These are phyloP conservation scores for Sebastes hopkinsi DNA, from an alignment of 2,797 vertebrate genomes.

Conservation along the genomic window DNA sequence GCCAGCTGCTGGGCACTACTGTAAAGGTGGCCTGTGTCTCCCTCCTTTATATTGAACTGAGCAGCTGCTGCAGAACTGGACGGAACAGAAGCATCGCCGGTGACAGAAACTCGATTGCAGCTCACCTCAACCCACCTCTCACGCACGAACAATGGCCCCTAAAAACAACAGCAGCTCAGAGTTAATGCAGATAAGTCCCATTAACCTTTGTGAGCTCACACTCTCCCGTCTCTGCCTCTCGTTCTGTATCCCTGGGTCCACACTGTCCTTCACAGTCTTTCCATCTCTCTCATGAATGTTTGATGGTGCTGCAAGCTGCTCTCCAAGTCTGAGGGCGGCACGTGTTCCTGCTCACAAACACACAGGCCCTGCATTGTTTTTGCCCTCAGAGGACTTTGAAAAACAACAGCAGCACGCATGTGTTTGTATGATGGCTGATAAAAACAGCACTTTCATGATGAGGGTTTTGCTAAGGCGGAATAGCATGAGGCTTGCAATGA, in stretches of 20 bases:
- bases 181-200: constrained; percentile 52
- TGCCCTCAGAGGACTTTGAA: constrained; percentile 36
- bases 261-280: constrained; percentile 69
- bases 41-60: constrained; percentile 7
- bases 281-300: constrained; percentile 81
- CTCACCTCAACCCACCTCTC: constrained; percentile 35
- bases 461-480: neutral
- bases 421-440: neutral
- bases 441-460: neutral
- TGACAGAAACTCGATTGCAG: constrained; percentile 41
- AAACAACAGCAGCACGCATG: constrained; percentile 24
- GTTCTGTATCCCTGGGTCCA: constrained; percentile 47
- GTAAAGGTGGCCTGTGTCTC: neutral
- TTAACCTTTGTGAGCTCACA: constrained; percentile 51
- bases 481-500: neutral
- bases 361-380: constrained; percentile 54
- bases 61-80: constrained; percentile 26
- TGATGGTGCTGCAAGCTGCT: constrained; percentile 79
- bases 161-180: constrained; percentile 45
- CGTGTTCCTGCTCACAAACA: constrained; percentile 60
- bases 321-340: constrained; percentile 66
- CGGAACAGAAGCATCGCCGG: neutral
- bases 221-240: constrained; percentile 29
- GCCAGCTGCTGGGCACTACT: neutral
- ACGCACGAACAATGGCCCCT: constrained; percentile 11